These are phyloP conservation scores for Plutomurus gul DNA, from an alignment of 1,140 invertebrate species.

Conservation along the genomic window DNA sequence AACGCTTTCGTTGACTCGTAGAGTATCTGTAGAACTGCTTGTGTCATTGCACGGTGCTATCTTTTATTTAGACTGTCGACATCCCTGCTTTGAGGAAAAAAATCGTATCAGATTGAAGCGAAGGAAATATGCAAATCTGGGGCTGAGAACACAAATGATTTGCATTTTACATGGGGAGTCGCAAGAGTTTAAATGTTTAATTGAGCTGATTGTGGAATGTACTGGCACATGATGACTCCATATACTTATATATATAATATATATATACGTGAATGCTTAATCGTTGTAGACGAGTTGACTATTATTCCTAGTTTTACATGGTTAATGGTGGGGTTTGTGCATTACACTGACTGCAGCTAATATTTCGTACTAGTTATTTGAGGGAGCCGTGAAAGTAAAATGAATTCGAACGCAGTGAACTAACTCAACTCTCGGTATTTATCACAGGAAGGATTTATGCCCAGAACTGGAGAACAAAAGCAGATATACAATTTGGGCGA, in stretches of 20 bases:
- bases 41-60: no score
- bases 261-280: no score
- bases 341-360: no score
- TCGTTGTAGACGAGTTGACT: no score
- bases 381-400: no score
- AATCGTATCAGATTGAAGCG: background rate
- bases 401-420: no score
- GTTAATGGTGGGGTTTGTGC: no score
- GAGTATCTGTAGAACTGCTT: no score
- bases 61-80: no score
- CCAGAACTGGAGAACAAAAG: slow-evolving; percentile 45
- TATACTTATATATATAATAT: background rate
- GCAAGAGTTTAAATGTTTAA: slow-evolving; percentile 25
- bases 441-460: slow-evolving; percentile 48
- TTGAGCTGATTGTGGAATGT: background rate
- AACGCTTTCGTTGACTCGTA: no score
- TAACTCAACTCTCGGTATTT: slow-evolving; percentile 20
- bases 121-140: background rate
- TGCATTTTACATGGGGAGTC: slow-evolving; percentile 21
- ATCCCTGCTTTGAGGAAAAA: background rate
- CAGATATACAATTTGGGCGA: slow-evolving; percentile 48
- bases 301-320: no score
- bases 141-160: background rate
- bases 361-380: no score
- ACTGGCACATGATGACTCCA: background rate